A percentile compares a stretch with the other conserved stretches of the same genome.
Conservation (phyloP, 23 tunicate species). For the Trididemnum nubilum region DNA sequence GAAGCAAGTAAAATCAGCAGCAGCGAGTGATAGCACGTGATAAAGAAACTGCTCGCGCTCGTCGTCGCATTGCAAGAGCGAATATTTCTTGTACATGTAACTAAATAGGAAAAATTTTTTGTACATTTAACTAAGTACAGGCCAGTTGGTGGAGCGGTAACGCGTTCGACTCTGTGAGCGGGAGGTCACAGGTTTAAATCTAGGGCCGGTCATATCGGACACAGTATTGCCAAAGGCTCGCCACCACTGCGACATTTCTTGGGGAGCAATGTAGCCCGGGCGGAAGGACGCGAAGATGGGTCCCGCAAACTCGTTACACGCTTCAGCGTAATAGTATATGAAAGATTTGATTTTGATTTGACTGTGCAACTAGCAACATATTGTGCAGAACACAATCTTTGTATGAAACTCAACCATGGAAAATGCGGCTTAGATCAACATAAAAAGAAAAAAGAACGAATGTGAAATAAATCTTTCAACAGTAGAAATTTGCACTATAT, state of each 20-base stretch:
- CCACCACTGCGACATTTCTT: neutral
- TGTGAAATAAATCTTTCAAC: too few relatives aligned
- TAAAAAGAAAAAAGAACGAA: too few relatives aligned
- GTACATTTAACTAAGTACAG: neutral
- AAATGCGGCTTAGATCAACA: too few relatives aligned
- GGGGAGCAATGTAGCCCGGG: neutral
- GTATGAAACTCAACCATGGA: too few relatives aligned
- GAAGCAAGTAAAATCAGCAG: slow-evolving; percentile 91
- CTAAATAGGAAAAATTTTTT: slow-evolving; percentile 9
- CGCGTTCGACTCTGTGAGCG: neutral
- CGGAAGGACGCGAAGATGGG: neutral
- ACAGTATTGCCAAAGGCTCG: neutral
- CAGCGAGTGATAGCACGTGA: slow-evolving; percentile 68
- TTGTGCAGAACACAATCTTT: too few relatives aligned
- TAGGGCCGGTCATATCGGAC: neutral
- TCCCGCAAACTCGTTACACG: neutral
- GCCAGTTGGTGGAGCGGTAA: neutral
- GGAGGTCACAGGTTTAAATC: neutral
- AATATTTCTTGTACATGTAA: slow-evolving; percentile 88
- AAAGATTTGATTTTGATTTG: neutral
- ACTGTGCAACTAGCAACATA: neutral
- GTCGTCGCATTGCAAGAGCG: slow-evolving; percentile 90
- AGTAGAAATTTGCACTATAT: too few relatives aligned
- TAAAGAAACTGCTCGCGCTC: slow-evolving; percentile 90
- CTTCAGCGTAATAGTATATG: neutral